phyloP scores from a whole-genome alignment of 2,113 vertebrate species.

The Willisornis vidua region DNA sequence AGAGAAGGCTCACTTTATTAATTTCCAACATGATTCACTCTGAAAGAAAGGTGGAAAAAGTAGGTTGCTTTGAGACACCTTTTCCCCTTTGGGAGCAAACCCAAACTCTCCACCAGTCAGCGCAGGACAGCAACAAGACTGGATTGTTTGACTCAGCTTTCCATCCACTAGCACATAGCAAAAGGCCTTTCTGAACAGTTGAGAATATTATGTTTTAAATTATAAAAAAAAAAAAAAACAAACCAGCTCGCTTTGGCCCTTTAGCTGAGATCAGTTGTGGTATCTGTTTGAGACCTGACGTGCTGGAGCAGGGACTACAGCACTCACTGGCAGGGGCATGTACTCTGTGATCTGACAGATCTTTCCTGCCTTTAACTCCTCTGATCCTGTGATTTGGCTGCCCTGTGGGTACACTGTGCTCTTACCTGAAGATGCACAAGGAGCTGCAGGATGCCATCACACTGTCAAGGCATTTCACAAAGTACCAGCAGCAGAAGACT shows the following conservation, averaged over 20 bases:
- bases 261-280: conserved; percentile 4
- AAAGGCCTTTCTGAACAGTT: background rate
- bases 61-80: background rate
- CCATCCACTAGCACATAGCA: background rate
- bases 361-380: background rate
- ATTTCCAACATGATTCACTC: background rate
- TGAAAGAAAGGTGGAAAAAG: background rate
- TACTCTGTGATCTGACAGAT: conserved; percentile 40
- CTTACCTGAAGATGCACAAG: conserved; percentile 34
- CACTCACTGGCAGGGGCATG: background rate
- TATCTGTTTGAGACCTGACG: background rate
- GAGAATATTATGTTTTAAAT: background rate
- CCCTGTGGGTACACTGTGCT: background rate
- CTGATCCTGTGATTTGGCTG: conserved; percentile 23
- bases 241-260: conserved; percentile 17
- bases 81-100: background rate
- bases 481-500: conserved; percentile 32
- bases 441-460: conserved; percentile 52
- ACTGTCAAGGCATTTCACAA: background rate
- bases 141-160: background rate
- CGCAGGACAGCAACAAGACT: background rate
- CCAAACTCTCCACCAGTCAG: background rate
- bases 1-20: background rate
- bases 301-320: background rate
- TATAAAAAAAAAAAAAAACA: background rate